Conservation (phyloP, 2,113 vertebrate species). For the Naja naja region DNA sequence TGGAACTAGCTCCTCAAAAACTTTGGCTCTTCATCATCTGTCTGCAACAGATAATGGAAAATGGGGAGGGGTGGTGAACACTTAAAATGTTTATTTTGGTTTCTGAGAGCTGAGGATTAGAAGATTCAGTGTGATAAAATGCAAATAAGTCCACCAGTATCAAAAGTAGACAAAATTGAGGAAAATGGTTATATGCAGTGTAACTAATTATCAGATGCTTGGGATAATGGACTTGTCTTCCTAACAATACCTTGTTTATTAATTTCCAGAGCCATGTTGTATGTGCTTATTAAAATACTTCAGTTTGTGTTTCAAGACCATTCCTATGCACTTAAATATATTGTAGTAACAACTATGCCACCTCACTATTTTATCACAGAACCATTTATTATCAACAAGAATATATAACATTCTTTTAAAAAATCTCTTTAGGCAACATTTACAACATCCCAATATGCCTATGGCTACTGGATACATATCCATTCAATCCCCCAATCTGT, state of each 20-base stretch:
- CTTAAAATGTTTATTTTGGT: not conserved
- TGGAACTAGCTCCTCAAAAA: not conserved
- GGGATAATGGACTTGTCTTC: not conserved
- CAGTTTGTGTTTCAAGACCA: not conserved
- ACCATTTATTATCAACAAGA: not conserved
- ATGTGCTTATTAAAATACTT: not conserved
- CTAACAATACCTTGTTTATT: not conserved
- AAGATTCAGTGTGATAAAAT: not conserved
- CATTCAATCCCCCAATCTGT: constrained; percentile 97
- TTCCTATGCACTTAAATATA: not conserved
- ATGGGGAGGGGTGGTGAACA: not conserved
- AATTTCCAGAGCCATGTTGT: not conserved
- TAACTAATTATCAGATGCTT: not conserved
- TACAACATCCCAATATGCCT: constrained; percentile 98
- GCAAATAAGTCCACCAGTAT: not conserved
- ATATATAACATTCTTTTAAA: constrained; percentile 38
- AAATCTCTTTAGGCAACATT: constrained; percentile 79
- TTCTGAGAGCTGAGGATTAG: not conserved
- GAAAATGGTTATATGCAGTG: not conserved
- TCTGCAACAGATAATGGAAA: not conserved
- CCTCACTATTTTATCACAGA: not conserved
- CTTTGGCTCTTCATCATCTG: not conserved
- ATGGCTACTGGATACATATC: constrained; percentile 96
- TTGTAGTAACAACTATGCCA: not conserved
- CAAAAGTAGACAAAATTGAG: not conserved